Evolutionary conservation across 2,113 vertebrate species (phyloP), one percentile per base, ranked within the genome.

Genomic region (Brachirus orientalis): DNA sequence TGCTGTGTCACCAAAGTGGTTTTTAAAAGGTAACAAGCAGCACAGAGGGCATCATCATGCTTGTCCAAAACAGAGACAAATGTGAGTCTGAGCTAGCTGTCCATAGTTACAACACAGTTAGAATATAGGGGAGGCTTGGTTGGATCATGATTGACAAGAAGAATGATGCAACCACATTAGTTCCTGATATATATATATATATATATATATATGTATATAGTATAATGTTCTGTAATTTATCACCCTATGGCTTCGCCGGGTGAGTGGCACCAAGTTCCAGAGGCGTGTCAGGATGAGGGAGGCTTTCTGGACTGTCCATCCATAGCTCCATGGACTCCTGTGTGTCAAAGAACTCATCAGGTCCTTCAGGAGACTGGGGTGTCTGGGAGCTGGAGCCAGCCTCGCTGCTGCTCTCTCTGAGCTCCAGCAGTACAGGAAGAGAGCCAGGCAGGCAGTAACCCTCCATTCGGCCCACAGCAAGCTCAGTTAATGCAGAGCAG

Each of bases 321-420:
- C 92, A 94, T 51, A 88, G 11, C 35, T 91, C 91, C 51, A 89
- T 36, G 0, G 87, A 85, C 78, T 93, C 93, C 79, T 91, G 91
- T 0, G 92, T 91, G 84, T 93, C 91, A 1, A 93, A 93, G 83
- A 93, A 93, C 82, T 93, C 89, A 0, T 93, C 90, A 0, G 77
- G 82, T 14, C 89, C 91, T 20, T 93, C 93, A 0, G 92, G 92
- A 11, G 88, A 90, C 78, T 92, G 85, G 3, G 92, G 91, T 1
- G 92, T 93, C 82, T 92, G 92, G 13, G 92, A 83, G 72, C 88
- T 93, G 69, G 92, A 93, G 1, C 91, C 91, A 0, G 93, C 89
- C 82, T 94, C 93, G 7, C 91, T 93, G 82, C 92, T 86, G 88
- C 92, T 94, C 89, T 94, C 93, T 7, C 89, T 18, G 51, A 93